Evolutionary conservation across 2,797 vertebrate species (phyloP), one percentile per base, ranked within the genome.

Genomic region (Echiichthys vipera): DNA sequence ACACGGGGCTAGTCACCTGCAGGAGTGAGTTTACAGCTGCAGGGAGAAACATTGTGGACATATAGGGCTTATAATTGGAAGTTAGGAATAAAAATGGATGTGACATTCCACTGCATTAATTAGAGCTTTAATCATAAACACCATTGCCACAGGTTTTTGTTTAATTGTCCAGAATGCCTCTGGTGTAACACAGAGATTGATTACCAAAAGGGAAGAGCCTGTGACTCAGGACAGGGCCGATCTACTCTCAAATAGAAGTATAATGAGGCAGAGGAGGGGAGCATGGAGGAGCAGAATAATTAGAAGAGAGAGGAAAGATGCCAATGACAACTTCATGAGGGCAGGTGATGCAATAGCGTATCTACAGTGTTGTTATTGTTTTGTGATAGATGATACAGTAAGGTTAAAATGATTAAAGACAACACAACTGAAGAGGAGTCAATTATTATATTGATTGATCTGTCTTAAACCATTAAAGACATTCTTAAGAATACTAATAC

Each of bases 151-250:
- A 11, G n/a, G 37, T 66, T 73, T 66, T 64, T 64, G 64, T 69
- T 84, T 88, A 86, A 83, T 84, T 75, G 51, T 56, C 71, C 72
- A 73, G 66, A 2, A n/a, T 15, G 24, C 50, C 62, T 58, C 27
- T 22, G 42, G 55, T 65, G 65, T 72, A 65, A 65, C 1, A 15
- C 65, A 51, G 62, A 66, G 62, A 86, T 68, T 70, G 64, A 86
- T 86, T 62, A 29, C 18, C 40, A 77, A 67, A 88, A 78, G 79
- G 71, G n/a, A 85, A 85, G 53, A 29, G 75, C 64, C 81, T 74
- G 69, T 66, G 55, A 68, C 63, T 72, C 71, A 56, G 68, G 71
- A 72, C 77, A 59, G 57, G 56, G 65, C 47, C 73, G 59, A 55
- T 84, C 68, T 75, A 30, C 71, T 76, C 50, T 73, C 49, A 77